Conservation (phyloP, 2,113 vertebrate species). For the Meleagris gallopavo region DNA sequence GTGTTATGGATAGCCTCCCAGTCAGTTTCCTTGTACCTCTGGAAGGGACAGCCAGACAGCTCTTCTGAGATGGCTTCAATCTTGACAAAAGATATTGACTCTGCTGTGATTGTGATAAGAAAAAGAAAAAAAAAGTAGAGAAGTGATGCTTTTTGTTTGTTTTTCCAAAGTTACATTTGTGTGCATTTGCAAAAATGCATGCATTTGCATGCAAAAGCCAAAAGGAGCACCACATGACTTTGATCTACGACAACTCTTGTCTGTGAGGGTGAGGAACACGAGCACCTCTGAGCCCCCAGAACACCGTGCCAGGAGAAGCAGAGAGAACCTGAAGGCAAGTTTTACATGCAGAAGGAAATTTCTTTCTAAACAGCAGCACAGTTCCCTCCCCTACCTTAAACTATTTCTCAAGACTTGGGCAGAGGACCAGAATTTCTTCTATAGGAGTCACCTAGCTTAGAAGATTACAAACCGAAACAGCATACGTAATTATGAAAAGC, state of each 20-base stretch:
- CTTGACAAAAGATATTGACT: background rate
- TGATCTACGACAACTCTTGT: background rate
- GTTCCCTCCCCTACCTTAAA: background rate
- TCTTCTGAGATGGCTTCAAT: background rate
- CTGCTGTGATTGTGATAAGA: background rate
- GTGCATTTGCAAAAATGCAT: too few species aligned
- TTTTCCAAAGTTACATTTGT: background rate
- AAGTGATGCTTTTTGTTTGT: background rate
- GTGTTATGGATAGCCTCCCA: background rate
- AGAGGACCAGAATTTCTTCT: conserved; percentile 27
- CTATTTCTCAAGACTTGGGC: conserved; percentile 8
- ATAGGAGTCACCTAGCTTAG: background rate
- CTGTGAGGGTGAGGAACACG: accelerated
- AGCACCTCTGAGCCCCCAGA: background rate
- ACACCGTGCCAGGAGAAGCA: background rate
- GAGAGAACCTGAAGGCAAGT: background rate
- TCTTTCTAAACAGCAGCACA: background rate
- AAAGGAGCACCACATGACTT: background rate
- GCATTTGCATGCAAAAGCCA: background rate
- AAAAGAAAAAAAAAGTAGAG: background rate
- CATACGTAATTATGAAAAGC: background rate
- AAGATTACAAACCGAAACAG: conserved; percentile 10
- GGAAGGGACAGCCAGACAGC: background rate
- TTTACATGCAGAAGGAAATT: background rate
- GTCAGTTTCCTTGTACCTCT: background rate